Percentiles rank a stretch among this genome's conserved stretches.
Evolutionary conservation across 2,888 invertebrate genomes (phyloP).

Genomic region (Itoplectis maculator): DNA sequence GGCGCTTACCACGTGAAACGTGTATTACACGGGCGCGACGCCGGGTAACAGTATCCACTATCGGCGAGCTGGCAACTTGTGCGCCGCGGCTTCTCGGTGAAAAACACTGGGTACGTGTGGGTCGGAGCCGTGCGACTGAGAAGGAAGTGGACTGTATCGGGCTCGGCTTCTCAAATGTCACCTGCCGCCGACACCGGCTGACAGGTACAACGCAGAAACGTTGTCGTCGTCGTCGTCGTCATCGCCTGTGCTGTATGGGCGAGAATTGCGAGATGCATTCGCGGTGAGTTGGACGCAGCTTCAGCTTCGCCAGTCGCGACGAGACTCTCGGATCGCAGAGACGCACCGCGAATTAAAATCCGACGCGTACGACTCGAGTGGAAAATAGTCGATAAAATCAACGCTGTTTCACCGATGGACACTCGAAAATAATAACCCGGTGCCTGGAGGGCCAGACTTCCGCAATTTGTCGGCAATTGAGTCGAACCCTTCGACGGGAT

Average conservation of each 20-base stretch:
- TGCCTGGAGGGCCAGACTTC: background rate
- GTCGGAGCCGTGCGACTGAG: constrained; percentile 18
- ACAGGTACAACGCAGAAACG: constrained; percentile 22
- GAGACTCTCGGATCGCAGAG: constrained; percentile 38
- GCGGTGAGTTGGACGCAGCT: constrained; percentile 21
- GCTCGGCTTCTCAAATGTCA: constrained; percentile 60
- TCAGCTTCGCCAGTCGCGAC: constrained; percentile 48
- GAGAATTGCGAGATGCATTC: constrained; percentile 55
- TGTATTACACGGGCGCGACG: constrained; percentile 15
- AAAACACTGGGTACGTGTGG: constrained; percentile 18
- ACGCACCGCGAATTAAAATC: constrained; percentile 39
- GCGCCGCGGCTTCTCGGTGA: background rate
- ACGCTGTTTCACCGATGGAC: too few relatives aligned
- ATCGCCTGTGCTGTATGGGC: constrained; percentile 27
- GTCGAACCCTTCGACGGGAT: background rate
- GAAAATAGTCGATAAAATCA: background rate
- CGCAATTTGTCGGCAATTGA: background rate
- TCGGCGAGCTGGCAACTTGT: constrained; percentile 29
- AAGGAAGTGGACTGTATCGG: constrained; percentile 32
- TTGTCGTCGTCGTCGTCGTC: too few relatives aligned
- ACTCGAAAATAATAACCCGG: background rate
- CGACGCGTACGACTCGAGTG: too few relatives aligned
- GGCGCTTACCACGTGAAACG: constrained; percentile 6
- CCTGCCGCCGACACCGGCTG: constrained; percentile 25
- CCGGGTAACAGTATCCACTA: constrained; percentile 44